Evolutionary conservation across 1,140 invertebrate species (phyloP), one percentile per base, ranked within the genome.

Genomic region (Heliothis virescens): DNA sequence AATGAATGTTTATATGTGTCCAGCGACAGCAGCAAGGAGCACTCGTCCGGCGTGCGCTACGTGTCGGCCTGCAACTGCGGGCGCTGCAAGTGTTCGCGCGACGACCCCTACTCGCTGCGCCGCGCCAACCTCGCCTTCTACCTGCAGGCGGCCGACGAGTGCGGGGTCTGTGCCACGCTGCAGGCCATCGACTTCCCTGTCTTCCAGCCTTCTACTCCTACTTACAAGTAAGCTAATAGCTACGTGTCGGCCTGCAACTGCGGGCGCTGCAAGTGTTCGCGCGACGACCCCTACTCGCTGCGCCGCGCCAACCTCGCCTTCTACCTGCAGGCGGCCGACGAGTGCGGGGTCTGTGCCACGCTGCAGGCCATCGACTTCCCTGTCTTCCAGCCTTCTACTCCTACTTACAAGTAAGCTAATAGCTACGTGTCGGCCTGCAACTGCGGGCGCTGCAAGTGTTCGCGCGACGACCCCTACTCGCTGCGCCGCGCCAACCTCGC

Each of bases 21-120:
- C 86, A 94, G 93, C 59, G 93, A 94, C 82, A 75, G 94, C 92
- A 80, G 88, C 87, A 87, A 96, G 94, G 94, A 95, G 87, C 98
- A 98, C 92, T 96, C 96, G 69, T 98, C 97, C 85, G 97, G 97
- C n/a, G 96, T 98, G 13, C 95, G 97, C 69, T 98, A 98, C 86
- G 95, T 98, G 52, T 97, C 97, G 63, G 97, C 97, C 13, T 99
- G 99, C 91, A 98, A 99, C 94, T 99, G 99, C 95, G 99, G 99
- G 0, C 95, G 97, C 62, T 97, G 96, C 80, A 98, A 98, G 93
- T 96, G 96, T 4, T 93, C 96, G 0, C 96, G 98, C 21, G 98
- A 99, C 78, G 98, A 99, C 95, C 98, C 98, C 0, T 99, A 99
- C 89, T 96, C 96, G 26, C 95, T 98, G 26, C 96, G 97, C 84